These are phyloP conservation scores for Ips nitidus DNA, from an alignment of 1,140 invertebrate genomes.

Conservation along the genomic window DNA sequence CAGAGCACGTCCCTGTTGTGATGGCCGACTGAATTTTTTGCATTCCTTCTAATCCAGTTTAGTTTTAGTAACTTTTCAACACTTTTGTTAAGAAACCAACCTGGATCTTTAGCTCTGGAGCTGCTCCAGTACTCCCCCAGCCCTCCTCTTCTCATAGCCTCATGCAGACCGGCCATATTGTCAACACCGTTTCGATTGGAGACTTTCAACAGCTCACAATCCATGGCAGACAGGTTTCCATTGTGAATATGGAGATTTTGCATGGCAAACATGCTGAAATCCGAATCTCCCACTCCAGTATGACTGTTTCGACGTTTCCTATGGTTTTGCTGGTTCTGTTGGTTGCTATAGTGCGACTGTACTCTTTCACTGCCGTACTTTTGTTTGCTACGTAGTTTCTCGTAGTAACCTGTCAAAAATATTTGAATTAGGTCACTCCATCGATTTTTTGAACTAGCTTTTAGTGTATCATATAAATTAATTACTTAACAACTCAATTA, in stretches of 20 bases:
- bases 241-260: conserved; percentile 22
- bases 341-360: not conserved
- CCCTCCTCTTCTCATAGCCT: conserved; percentile 19
- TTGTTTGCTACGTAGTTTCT: conserved; percentile 47
- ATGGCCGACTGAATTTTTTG: conserved; percentile 50
- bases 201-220: conserved; percentile 69
- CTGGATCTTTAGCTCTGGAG: not conserved
- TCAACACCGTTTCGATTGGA: conserved; percentile 38
- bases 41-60: conserved; percentile 23
- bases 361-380: conserved; percentile 33
- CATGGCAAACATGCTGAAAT: conserved; percentile 17
- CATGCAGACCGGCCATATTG: conserved; percentile 11
- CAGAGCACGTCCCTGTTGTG: conserved; percentile 60
- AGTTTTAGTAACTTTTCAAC: not conserved
- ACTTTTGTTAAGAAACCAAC: not conserved
- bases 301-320: conserved; percentile 29
- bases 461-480: not conserved
- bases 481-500: not conserved
- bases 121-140: conserved; percentile 31
- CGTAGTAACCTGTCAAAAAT: conserved; percentile 45
- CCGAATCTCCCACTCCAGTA: conserved; percentile 2
- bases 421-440: too few species aligned
- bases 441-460: too few species aligned
- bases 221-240: conserved; percentile 50
- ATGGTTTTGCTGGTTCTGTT: not conserved